These are phyloP conservation scores for Chrysodeixis includens DNA, from an alignment of 2,888 invertebrate genomes.

Conservation along the genomic window DNA sequence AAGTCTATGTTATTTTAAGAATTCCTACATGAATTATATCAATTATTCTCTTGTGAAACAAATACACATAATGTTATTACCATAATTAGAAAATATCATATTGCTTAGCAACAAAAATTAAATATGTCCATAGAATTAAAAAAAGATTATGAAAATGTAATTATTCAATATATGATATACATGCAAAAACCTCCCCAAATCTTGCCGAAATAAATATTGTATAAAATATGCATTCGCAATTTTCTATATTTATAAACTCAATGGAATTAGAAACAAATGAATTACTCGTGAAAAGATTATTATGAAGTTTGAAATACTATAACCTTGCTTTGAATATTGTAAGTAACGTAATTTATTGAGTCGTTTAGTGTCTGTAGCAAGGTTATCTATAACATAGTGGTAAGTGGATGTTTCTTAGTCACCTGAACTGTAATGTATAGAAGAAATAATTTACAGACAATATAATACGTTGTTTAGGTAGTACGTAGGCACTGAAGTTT, in stretches of 20 bases:
- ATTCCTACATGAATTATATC: background rate
- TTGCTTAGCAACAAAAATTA: constrained; percentile 34
- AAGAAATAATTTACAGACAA: constrained; percentile 84
- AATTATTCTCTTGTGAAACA: background rate
- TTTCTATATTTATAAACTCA: constrained; percentile 78
- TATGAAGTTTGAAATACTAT: constrained; percentile 54
- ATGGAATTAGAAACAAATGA: constrained; percentile 42
- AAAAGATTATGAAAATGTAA: constrained; percentile 40
- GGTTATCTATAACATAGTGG: constrained; percentile 57
- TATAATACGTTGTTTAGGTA: constrained; percentile 87
- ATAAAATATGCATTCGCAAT: constrained; percentile 64
- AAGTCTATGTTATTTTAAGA: background rate
- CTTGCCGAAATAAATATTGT: constrained; percentile 54
- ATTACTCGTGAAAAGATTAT: constrained; percentile 41
- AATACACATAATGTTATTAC: constrained; percentile 14
- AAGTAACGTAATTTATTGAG: constrained; percentile 55
- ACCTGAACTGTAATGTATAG: constrained; percentile 81
- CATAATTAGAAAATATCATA: constrained; percentile 17
- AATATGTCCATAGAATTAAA: constrained; percentile 46
- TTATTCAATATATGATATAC: constrained; percentile 28
- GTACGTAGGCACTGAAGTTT: constrained; percentile 88
- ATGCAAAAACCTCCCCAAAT: constrained; percentile 29
- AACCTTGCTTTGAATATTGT: constrained; percentile 57
- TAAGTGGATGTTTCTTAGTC: constrained; percentile 78
- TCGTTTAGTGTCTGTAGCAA: constrained; percentile 59